Conservation (phyloP, 2,113 vertebrate species). For the Silurus asotus region DNA sequence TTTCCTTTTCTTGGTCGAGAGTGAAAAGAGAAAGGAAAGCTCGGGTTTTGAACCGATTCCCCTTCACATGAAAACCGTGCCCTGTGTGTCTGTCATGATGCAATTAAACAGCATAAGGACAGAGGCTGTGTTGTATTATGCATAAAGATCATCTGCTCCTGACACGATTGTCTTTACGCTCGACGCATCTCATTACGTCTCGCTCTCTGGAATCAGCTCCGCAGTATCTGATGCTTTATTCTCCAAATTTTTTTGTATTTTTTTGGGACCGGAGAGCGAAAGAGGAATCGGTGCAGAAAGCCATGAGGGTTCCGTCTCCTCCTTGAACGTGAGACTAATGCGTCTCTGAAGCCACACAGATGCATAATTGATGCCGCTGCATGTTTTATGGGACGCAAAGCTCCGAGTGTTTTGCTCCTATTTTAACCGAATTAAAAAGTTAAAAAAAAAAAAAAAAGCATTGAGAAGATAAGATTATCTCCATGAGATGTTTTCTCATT, state of each 20-base stretch:
- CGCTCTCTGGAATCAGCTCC: not conserved
- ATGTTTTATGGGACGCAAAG: constrained; percentile 50
- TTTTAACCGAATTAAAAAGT: constrained; percentile 40
- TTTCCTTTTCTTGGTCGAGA: constrained; percentile 4
- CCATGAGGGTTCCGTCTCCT: constrained; percentile 16
- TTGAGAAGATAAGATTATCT: constrained; percentile 16
- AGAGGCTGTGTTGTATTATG: constrained; percentile 28
- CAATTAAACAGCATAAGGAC: constrained; percentile 22
- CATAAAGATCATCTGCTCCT: constrained; percentile 28
- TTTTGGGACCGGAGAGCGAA: no score
- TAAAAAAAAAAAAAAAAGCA: not conserved
- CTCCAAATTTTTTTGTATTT: no score
- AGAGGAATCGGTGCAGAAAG: not conserved
- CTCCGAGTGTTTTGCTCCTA: constrained; percentile 34
- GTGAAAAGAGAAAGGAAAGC: not conserved
- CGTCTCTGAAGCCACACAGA: constrained; percentile 50
- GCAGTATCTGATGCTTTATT: not conserved
- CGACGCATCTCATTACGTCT: constrained; percentile 5
- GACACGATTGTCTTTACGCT: not conserved
- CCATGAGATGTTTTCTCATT: not conserved
- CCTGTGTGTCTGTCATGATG: constrained; percentile 14
- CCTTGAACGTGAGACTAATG: constrained; percentile 38
- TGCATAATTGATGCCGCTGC: constrained; percentile 54
- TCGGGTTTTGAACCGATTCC: not conserved
- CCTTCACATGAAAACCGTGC: not conserved